Evolutionary conservation across 2,797 vertebrate genomes (phyloP).

Genomic region (Micropoecilia bifurca): DNA sequence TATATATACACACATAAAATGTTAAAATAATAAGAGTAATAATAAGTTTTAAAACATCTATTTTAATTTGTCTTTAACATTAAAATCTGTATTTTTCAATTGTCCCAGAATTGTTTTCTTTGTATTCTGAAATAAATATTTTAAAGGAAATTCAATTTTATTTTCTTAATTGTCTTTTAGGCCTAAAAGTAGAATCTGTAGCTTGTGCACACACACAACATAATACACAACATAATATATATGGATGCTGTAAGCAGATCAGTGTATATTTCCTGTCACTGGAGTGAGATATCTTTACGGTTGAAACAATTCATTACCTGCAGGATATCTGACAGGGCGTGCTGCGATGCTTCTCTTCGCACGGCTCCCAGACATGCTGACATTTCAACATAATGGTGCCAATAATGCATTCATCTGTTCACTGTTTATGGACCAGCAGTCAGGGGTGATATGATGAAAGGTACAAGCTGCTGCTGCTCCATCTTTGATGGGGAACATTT

Average conservation of each 20-base stretch:
- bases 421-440: slow-evolving; percentile 59
- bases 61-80: background rate
- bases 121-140: background rate
- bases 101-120: background rate
- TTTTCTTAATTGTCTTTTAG: background rate
- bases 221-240: slow-evolving; percentile 8
- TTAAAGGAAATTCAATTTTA: background rate
- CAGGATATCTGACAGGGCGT: slow-evolving; percentile 51
- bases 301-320: slow-evolving; percentile 54
- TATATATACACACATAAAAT: too few relatives aligned
- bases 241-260: slow-evolving; percentile 5
- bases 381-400: slow-evolving; percentile 72
- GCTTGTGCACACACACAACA: slow-evolving; percentile 7
- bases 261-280: slow-evolving; percentile 28
- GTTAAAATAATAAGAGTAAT: too few relatives aligned
- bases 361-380: slow-evolving; percentile 51
- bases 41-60: too few relatives aligned
- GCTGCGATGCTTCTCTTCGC: slow-evolving; percentile 39
- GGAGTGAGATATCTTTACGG: slow-evolving; percentile 47
- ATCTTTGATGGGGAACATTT: slow-evolving; percentile 41
- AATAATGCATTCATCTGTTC: slow-evolving; percentile 71
- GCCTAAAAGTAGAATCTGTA: background rate
- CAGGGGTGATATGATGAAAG: slow-evolving; percentile 38
- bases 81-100: background rate
- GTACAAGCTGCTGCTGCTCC: slow-evolving; percentile 39